Evolutionary conservation across 2,797 vertebrate species (phyloP), one percentile per base, ranked within the genome.

Genomic region (Alectoris magna): DNA sequence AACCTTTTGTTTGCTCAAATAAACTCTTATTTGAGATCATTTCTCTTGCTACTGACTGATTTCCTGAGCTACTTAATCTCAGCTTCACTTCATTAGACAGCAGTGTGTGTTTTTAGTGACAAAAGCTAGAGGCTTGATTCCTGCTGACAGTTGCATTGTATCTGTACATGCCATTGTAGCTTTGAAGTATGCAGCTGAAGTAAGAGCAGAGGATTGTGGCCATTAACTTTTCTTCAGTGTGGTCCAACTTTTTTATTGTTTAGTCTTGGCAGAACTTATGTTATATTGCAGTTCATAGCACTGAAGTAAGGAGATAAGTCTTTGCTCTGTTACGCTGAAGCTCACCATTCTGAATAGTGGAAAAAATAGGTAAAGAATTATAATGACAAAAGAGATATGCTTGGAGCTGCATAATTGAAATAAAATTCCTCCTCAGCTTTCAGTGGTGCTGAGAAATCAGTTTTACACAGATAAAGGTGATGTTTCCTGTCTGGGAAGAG

Each of bases 11-110:
- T 39, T 88, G 44, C 49, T 90, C 66, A 80, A 68, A 86, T 76
- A 70, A 76, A 81, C n/a, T 86, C 44, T 60, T 79, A 55, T 94
- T 78, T 76, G 43, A 39, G 38, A 51, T 79, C 4, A 1, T 62
- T 39, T 70, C 89, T 84, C 10, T 53, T 2, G 1, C 60, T 64
- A 6, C 67, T 79, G 67, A 23, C 70, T 92, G 55, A 63, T 19
- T 93, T 86, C 55, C 49, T 92, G 85, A 93, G 44, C 76, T 93
- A 14, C 79, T 84, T 86, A 86, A 86, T 88, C 76, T 75, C 29
- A 36, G 9, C 59, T 86, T 67, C 70, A 75, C 83, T 75, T 90
- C 55, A 29, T 90, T 75, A 81, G 82, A 34, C 59, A 84, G 49
- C 14, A 58, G 0, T 8, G n/a, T 58, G 68, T 74, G 59, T 77